A percentile compares a stretch with the other conserved stretches of the same genome.
Conservation (phyloP, 2,797 vertebrate species). For the Typhlichthys subterraneus region DNA sequence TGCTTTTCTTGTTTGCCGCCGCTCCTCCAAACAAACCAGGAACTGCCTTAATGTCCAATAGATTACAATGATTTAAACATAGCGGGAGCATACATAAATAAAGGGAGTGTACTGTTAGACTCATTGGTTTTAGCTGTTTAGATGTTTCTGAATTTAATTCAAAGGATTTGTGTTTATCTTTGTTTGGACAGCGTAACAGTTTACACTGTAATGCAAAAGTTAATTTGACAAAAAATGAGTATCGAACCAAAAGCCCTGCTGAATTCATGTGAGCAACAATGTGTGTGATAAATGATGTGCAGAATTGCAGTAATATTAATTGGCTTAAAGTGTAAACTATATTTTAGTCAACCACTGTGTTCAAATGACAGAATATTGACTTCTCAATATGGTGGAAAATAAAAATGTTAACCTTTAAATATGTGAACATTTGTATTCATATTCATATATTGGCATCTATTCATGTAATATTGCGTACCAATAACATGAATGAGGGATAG, state of each 20-base stretch:
- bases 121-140: constrained; percentile 12
- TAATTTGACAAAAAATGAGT: no score
- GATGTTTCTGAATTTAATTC: background rate
- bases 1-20: constrained; percentile 18
- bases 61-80: constrained; percentile 1
- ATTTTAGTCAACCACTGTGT: no score
- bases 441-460: no score
- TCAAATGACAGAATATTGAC: no score
- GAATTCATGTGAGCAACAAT: no score
- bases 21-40: constrained; percentile 44
- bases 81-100: constrained; percentile 16
- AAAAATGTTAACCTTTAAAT: no score
- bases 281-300: no score
- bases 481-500: background rate
- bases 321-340: no score
- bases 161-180: constrained; percentile 13
- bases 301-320: no score
- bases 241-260: no score
- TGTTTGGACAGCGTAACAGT: constrained; percentile 8
- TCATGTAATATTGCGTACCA: background rate
- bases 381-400: no score
- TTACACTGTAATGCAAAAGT: background rate
- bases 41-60: background rate
- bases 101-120: constrained; percentile 22
- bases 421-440: no score